Base-by-base conservation (phyloP, 1,140 invertebrate species). In the Nasonia vitripennis region DNA sequence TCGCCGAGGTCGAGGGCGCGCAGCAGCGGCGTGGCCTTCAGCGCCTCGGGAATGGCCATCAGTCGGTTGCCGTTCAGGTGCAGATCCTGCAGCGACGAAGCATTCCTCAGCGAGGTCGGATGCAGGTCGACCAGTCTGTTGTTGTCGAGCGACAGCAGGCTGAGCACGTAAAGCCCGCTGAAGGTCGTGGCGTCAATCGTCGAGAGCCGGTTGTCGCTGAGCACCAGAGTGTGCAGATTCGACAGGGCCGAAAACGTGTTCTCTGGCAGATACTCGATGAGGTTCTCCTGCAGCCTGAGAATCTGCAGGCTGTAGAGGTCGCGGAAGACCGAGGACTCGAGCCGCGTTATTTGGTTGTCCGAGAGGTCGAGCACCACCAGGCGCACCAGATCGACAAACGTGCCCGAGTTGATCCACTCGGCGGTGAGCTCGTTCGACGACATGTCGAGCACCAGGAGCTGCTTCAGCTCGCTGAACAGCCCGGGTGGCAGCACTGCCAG, bases 41-140 rank as follows among this genome's bases (percentile, higher is more conserved):
- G 91, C n/a, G 97, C 97, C 88, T 95, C 94, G n/a, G 98, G 98
- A 74, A 99, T 95, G 87, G 95, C 94, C 87, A 95, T 94, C 86
- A 99, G 93, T 90, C 96, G 95, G 92, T 99, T 99, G 88, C 96
- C 96, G 93, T 98, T 97, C 78, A 99, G 94, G 94, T 98, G 97
- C 77, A 99, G 93, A 91, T 98, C 97, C 93, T 97, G 96, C 80
- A 99, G 93, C 86, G 95, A 96, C 74, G 96, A 96, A 89, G 96
- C 96, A 91, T 98, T 99, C 92, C 95, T 95, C 86, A 98, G 95
- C 37, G 98, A 96, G 88, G 96, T 96, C 75, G 95, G 94, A 89
- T 98, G 96, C 87, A 98, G 95, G 89, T 94, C 95, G 70, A 95
- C 95, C 81, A 98, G 95, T 87, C 95, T 94, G 93, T 98, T 98